These are phyloP conservation scores for Oxygymnocypris stewartii DNA, from an alignment of 2,113 vertebrate genomes.

Conservation along the genomic window DNA sequence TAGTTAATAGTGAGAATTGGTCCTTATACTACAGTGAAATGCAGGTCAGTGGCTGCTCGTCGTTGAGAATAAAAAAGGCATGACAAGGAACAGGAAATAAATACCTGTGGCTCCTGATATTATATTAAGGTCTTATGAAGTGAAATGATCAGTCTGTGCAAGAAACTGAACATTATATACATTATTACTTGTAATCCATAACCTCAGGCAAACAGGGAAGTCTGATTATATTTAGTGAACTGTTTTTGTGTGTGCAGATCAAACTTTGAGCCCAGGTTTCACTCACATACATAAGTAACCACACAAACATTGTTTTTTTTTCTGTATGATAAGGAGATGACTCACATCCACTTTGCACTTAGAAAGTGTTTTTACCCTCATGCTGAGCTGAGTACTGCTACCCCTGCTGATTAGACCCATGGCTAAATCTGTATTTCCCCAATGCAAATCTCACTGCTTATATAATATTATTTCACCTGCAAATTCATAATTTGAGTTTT, in stretches of 20 bases:
- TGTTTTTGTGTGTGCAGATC: background rate
- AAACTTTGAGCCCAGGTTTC: background rate
- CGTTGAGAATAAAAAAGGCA: background rate
- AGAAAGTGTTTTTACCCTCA: background rate
- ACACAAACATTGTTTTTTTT: background rate
- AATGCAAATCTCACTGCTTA: background rate
- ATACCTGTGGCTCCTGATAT: too few relatives aligned
- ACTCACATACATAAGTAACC: background rate
- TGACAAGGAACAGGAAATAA: background rate
- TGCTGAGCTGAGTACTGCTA: background rate
- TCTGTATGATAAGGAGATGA: slow-evolving; percentile 13
- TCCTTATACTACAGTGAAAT: background rate
- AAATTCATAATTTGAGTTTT: background rate
- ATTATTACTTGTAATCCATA: background rate
- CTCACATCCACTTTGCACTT: background rate
- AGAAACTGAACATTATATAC: background rate
- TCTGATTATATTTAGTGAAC: background rate
- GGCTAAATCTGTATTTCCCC: background rate
- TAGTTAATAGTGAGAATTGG: too few relatives aligned
- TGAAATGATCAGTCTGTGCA: background rate
- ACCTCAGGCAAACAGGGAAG: background rate
- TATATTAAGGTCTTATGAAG: background rate
- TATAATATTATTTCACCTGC: background rate
- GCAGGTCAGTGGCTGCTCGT: too few relatives aligned
- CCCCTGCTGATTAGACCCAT: background rate